Evolutionary conservation across 2,113 vertebrate species (phyloP).

Genomic region (Trichechus manatus): DNA sequence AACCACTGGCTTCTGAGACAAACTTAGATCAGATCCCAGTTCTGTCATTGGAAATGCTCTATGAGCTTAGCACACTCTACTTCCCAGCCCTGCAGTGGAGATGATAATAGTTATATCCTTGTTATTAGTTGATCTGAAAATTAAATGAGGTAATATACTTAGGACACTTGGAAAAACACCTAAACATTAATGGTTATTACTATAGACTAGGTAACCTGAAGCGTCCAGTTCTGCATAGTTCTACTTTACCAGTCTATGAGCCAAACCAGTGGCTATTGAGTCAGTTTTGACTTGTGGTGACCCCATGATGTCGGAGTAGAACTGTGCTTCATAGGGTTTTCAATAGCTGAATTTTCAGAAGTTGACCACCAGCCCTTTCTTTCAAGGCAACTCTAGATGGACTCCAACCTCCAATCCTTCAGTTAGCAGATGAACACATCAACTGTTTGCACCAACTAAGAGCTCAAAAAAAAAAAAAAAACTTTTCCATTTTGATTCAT

Average conservation of each 20-base stretch:
- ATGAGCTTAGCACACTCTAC: not conserved
- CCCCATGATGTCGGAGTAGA: not conserved
- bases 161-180: not conserved
- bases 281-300: not conserved
- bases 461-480: not conserved
- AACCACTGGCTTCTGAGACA: not conserved
- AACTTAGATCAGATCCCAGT: not conserved
- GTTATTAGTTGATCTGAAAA: not conserved
- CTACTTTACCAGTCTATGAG: not conserved
- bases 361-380: not conserved
- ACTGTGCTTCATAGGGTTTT: too few species aligned
- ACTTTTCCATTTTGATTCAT: slow-evolving; percentile 28
- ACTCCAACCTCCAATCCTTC: not conserved
- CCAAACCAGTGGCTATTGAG: not conserved
- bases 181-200: slow-evolving; percentile 9
- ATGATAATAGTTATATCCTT: not conserved
- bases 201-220: not conserved
- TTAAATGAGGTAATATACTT: not conserved
- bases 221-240: not conserved
- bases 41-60: not conserved
- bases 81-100: not conserved
- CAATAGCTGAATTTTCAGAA: not conserved
- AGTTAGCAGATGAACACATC: not conserved
- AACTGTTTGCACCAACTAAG: not conserved
- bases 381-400: not conserved